Percentiles rank a stretch among this genome's conserved stretches.
phyloP scores from a whole-genome alignment of 1,140 invertebrate species.

The Temnothorax nylanderi region DNA sequence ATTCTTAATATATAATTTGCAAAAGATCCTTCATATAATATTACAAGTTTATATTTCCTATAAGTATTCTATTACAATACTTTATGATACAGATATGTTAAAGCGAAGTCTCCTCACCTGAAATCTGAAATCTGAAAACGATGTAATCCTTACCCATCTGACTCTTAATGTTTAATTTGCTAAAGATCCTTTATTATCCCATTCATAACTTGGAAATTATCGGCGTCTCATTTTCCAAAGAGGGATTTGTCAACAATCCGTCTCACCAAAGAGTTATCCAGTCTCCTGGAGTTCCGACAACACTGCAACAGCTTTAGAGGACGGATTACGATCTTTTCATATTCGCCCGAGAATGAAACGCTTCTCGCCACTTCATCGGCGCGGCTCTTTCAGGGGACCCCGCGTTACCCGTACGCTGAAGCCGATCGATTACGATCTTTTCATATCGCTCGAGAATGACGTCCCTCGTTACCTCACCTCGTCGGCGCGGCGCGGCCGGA shows the following conservation, averaged over 20 bases:
- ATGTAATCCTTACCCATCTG: too few species aligned
- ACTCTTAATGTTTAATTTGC: not conserved
- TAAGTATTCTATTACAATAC: too few species aligned
- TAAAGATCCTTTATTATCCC: not conserved
- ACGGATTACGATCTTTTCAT: constrained; percentile 8
- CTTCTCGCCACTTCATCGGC: constrained; percentile 4
- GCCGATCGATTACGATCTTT: constrained; percentile 37
- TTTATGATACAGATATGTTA: not conserved
- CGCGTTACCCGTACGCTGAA: not conserved
- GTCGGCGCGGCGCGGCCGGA: not conserved
- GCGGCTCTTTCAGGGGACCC: not conserved
- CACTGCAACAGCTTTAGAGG: not conserved
- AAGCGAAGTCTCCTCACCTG: not conserved
- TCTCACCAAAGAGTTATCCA: not conserved
- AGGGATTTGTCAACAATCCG: not conserved
- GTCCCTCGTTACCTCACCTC: constrained; percentile 2
- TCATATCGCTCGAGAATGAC: not conserved
- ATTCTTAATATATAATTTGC: too few species aligned
- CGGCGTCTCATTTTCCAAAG: not conserved
- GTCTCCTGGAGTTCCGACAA: not conserved
- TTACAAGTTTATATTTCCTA: too few species aligned
- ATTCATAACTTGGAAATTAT: not conserved
- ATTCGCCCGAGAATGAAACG: not conserved
- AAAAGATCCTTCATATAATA: too few species aligned
- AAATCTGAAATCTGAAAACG: not conserved